phyloP scores from a whole-genome alignment of 2,797 vertebrate genomes.

The Characodon lateralis region DNA sequence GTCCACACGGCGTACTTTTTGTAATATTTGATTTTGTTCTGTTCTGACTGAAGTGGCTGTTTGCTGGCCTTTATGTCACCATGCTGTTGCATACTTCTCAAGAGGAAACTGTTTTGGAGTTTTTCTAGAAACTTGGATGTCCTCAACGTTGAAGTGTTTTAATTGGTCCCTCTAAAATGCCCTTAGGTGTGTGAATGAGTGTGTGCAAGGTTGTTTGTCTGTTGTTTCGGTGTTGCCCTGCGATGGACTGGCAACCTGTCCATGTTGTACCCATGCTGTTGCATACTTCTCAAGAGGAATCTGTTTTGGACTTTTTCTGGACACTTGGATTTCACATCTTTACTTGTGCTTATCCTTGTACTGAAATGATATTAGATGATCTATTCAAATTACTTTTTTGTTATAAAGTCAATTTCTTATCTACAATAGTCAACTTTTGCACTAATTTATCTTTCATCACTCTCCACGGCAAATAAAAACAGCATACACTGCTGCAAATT shows the following conservation, averaged over 20 bases:
- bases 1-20: not conserved
- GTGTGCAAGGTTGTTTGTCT: too few relatives aligned
- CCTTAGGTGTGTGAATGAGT: too few relatives aligned
- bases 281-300: not conserved
- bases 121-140: not conserved
- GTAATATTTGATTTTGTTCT: not conserved
- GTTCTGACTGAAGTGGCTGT: not conserved
- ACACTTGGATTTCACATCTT: not conserved
- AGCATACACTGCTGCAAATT: not conserved
- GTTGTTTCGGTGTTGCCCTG: too few relatives aligned
- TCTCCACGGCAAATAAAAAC: not conserved
- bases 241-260: too few relatives aligned
- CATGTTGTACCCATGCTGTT: not conserved
- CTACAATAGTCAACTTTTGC: not conserved
- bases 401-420: not conserved
- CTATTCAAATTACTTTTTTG: not conserved
- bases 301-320: not conserved
- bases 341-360: not conserved
- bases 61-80: not conserved
- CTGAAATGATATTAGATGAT: not conserved
- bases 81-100: not conserved
- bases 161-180: too few relatives aligned
- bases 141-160: not conserved
- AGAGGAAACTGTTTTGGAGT: not conserved
- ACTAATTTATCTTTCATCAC: not conserved